phyloP scores from a whole-genome alignment of 1,140 invertebrate species.

The Megalopta genalis region DNA sequence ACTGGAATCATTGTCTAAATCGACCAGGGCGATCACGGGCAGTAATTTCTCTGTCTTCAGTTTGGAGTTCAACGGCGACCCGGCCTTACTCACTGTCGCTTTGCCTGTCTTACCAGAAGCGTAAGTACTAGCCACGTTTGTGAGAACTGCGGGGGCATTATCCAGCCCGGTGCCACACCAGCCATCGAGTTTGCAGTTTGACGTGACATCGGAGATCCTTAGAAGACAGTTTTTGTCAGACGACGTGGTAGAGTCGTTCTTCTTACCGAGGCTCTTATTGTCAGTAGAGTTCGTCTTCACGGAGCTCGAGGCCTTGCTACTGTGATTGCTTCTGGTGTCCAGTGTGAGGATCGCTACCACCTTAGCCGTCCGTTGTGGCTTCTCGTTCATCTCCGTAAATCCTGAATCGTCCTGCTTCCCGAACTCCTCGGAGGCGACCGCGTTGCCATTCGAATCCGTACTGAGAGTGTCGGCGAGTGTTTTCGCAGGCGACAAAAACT shows the following conservation, averaged over 20 bases:
- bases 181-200: constrained; percentile 24
- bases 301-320: constrained; percentile 25
- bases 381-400: constrained; percentile 54
- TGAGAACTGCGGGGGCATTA: background rate
- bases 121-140: constrained; percentile 37
- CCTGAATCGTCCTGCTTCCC: constrained; percentile 24
- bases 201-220: constrained; percentile 34
- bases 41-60: constrained; percentile 21
- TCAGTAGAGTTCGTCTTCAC: constrained; percentile 11
- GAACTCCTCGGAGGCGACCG: constrained; percentile 43
- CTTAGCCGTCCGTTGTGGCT: constrained; percentile 76
- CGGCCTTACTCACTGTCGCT: background rate
- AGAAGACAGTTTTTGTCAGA: constrained; percentile 25
- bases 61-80: constrained; percentile 15
- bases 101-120: constrained; percentile 23
- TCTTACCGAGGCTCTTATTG: constrained; percentile 15
- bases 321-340: constrained; percentile 63
- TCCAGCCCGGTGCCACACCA: constrained; percentile 30
- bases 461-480: background rate
- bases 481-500: background rate
- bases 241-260: background rate
- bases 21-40: constrained; percentile 43
- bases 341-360: constrained; percentile 75
- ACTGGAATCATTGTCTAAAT: constrained; percentile 60
- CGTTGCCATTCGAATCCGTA: constrained; percentile 69